Base-by-base conservation (phyloP, 2,888 invertebrate genomes). In the Catocala nupta region DNA sequence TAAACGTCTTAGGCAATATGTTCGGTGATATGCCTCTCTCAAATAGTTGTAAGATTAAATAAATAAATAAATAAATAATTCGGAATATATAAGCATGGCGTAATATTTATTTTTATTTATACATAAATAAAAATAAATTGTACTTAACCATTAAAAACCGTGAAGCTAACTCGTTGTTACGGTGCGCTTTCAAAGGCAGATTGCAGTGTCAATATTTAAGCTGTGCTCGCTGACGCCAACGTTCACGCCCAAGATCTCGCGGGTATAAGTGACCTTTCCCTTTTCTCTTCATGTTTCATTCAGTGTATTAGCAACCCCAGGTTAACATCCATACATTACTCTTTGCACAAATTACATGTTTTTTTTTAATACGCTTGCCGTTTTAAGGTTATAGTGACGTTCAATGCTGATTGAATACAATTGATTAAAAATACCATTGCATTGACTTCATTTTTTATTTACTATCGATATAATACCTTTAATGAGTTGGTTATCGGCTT, bases 181-280 rank as follows among this genome's bases (percentile, higher is more conserved):
- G 45, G n/a, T 55, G 57, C 63, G 63, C 65, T 75, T 82, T 80
- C 80, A 81, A 82, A 87, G 82, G 82, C 73, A 80, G 80, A 89
- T 88, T 88, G 83, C 81, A 75, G 63, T 81, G 86, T 91, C 88
- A 90, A 90, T 91, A 90, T 91, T 90, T 85, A 86, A 90, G 81
- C 60, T 59, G 25, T 47, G 53, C 33, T 59, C 50, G 64, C 62
- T 61, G 64, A 59, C 56, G 62, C 57, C 55, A 48, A 36, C 43
- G 42, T 50, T 60, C 44, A 49, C n/a, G 49, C 53, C 36, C 9
- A 45, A 44, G 36, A 57, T 63, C 54, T 68, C 65, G 67, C 45
- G 55, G 65, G 65, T 61, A 59, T 49, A 54, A 59, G 63, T 71
- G 69, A 78, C 71, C 73, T 75, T 69, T 60, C 55, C 54, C 65